Evolutionary conservation across 2,888 invertebrate species (phyloP).

Genomic region (Charanyca ferruginea): DNA sequence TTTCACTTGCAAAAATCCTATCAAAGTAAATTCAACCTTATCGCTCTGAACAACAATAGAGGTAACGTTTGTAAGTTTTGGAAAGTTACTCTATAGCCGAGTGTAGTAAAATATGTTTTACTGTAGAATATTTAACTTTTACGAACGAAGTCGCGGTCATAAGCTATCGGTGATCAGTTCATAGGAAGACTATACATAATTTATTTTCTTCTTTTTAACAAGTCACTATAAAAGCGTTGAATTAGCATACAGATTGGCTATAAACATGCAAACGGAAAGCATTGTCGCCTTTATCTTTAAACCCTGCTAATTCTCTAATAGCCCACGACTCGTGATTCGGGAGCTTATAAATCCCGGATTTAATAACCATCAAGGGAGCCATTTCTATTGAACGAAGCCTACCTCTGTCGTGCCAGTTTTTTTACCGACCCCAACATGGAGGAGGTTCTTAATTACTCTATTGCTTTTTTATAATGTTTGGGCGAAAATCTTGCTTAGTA

Average conservation of each 20-base stretch:
- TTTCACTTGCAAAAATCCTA: too few species aligned
- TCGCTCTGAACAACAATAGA: too few species aligned
- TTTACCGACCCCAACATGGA: not conserved
- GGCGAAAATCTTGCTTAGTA: too few species aligned
- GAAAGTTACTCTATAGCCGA: too few species aligned
- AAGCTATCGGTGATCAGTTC: too few species aligned
- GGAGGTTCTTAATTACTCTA: not conserved
- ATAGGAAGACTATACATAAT: not conserved
- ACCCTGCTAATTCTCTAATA: constrained; percentile 70
- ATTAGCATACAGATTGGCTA: constrained; percentile 31
- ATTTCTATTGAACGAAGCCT: constrained; percentile 65
- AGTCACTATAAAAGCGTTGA: not conserved
- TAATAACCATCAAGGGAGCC: constrained; percentile 76
- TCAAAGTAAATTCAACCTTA: too few species aligned
- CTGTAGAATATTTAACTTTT: too few species aligned
- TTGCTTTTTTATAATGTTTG: too few species aligned
- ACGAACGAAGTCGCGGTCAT: too few species aligned
- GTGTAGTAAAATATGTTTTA: too few species aligned
- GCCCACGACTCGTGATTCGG: constrained; percentile 68
- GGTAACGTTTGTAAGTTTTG: too few species aligned
- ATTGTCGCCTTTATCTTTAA: constrained; percentile 48
- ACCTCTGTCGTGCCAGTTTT: constrained; percentile 50
- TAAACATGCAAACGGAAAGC: constrained; percentile 45
- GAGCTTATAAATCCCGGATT: constrained; percentile 71
- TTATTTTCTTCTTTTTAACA: constrained; percentile 5